Conservation (phyloP, 2,797 vertebrate species). For the Lepus oiostolus region DNA sequence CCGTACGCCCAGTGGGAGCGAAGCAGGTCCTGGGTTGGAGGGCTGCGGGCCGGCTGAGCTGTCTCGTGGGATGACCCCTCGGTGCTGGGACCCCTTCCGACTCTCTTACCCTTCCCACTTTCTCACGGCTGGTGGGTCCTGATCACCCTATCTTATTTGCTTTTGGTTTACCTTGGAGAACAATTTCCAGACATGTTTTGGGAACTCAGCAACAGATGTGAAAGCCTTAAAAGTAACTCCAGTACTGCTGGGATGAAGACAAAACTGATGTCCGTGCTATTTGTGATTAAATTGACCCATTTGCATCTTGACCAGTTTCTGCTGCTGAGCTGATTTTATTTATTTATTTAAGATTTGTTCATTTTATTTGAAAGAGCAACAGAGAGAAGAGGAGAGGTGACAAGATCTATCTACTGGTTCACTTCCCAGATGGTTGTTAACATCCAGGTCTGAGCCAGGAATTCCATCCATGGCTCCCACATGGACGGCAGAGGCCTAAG, state of each 20-base stretch:
- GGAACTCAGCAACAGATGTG: background rate
- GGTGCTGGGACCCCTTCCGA: background rate
- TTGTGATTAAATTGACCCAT: background rate
- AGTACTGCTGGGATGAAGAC: background rate
- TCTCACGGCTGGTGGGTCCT: background rate
- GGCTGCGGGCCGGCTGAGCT: rapidly evolving
- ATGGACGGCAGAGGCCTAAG: no score
- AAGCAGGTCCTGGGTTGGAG: background rate
- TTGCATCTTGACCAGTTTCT: background rate
- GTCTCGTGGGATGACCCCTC: background rate
- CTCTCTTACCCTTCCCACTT: background rate
- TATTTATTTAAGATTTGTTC: no score
- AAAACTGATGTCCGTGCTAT: background rate
- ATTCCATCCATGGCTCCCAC: no score
- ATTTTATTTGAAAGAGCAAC: background rate
- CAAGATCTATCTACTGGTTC: no score
- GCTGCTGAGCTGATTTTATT: background rate
- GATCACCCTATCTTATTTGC: background rate
- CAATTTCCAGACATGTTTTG: background rate
- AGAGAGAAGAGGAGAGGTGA: background rate
- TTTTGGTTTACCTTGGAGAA: background rate
- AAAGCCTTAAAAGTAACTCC: background rate
- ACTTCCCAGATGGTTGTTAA: no score
- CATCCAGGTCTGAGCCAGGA: no score
- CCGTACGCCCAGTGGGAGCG: rapidly evolving